Percentiles rank a stretch among this genome's conserved stretches.
These are phyloP conservation scores for Ochropleura leucogaster DNA, from an alignment of 2,888 invertebrate species.

Conservation along the genomic window DNA sequence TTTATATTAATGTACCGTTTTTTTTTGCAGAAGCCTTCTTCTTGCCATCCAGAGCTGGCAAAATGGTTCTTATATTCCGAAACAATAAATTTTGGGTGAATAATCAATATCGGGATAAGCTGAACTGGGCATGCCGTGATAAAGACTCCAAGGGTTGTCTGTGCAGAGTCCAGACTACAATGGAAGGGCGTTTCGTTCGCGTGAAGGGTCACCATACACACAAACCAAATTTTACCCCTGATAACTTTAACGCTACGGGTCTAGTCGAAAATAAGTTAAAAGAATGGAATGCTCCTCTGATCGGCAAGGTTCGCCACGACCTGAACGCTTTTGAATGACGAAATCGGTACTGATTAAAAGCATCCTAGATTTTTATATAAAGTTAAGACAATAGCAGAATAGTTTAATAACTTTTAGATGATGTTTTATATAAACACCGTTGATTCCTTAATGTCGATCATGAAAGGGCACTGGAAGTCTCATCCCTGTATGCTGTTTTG, in stretches of 20 bases:
- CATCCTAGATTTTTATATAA: constrained; percentile 8
- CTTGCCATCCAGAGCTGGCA: constrained; percentile 87
- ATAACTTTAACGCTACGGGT: constrained; percentile 80
- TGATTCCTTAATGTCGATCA: constrained; percentile 20
- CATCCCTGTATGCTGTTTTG: constrained; percentile 30
- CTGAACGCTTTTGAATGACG: constrained; percentile 47
- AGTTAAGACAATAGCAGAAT: constrained; percentile 16
- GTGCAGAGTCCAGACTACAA: constrained; percentile 87
- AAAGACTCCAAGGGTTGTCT: constrained; percentile 85
- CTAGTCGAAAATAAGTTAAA: constrained; percentile 67
- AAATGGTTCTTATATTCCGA: constrained; percentile 86
- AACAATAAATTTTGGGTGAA: constrained; percentile 89
- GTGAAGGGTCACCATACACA: constrained; percentile 85
- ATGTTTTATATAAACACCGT: constrained; percentile 26
- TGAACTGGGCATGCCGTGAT: constrained; percentile 88
- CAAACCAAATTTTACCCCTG: constrained; percentile 83
- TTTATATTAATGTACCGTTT: constrained; percentile 29
- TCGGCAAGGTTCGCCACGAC: constrained; percentile 45
- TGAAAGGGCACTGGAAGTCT: constrained; percentile 15
- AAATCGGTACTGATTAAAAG: constrained; percentile 3
- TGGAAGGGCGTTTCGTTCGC: constrained; percentile 84
- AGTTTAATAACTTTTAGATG: constrained; percentile 21
- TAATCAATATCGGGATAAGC: constrained; percentile 85
- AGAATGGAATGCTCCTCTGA: constrained; percentile 65
- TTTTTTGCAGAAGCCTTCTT: constrained; percentile 84